Evolutionary conservation across 2,797 vertebrate species (phyloP).

Genomic region (Thamnophis elegans): DNA sequence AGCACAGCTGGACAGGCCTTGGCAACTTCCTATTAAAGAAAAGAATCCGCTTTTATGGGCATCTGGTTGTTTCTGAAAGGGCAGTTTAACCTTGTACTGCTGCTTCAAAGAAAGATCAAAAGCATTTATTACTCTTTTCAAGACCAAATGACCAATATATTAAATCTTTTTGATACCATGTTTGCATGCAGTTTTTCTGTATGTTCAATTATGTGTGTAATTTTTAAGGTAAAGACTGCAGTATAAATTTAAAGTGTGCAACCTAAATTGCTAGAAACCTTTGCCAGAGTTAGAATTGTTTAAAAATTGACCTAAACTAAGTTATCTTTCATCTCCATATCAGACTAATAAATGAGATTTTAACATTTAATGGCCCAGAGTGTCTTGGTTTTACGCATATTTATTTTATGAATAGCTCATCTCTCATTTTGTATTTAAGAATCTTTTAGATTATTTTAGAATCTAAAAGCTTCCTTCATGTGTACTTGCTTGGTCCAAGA

Average conservation of each 20-base stretch:
- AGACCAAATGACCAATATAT: background rate
- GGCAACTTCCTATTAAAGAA: conserved; percentile 78
- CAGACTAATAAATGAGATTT: conserved; percentile 50
- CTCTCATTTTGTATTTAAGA: background rate
- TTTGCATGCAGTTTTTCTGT: background rate
- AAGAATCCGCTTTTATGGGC: conserved; percentile 76
- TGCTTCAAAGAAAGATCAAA: conserved; percentile 82
- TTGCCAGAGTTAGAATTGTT: background rate
- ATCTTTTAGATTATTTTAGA: background rate
- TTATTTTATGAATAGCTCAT: background rate
- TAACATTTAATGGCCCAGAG: background rate
- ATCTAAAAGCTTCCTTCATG: background rate
- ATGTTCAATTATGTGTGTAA: background rate
- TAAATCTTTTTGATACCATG: background rate
- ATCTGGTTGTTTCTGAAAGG: conserved; percentile 79
- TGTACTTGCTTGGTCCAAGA: background rate
- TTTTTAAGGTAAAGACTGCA: background rate
- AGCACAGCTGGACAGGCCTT: conserved; percentile 77
- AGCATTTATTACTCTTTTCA: conserved; percentile 75
- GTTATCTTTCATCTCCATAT: background rate
- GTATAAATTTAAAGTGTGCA: background rate
- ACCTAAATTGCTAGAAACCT: background rate
- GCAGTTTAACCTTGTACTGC: conserved; percentile 74
- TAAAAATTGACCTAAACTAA: background rate
- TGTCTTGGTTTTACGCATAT: background rate